These are phyloP conservation scores for Lithobates sylvaticus DNA, from an alignment of 2,797 vertebrate species.

Conservation along the genomic window DNA sequence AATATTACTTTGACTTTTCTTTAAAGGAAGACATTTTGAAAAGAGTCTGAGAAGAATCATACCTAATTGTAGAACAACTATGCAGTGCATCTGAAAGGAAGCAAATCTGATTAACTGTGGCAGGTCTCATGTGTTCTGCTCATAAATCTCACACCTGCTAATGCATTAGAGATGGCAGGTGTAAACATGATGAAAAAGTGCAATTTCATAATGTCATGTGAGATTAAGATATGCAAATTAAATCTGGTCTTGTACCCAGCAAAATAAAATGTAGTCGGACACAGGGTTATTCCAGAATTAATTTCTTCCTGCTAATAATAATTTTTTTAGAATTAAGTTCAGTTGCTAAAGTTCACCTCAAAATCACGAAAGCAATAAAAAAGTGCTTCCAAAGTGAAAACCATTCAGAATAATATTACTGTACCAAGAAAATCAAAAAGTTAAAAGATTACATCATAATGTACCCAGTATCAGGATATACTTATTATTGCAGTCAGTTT, in stretches of 20 bases:
- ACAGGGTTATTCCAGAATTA: constrained; percentile 34
- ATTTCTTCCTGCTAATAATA: neutral
- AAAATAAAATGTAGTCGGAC: constrained; percentile 42
- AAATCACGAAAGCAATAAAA: constrained; percentile 43
- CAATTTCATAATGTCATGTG: constrained; percentile 65
- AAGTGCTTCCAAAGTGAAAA: constrained; percentile 17
- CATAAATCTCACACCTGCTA: constrained; percentile 74
- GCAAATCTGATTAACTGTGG: constrained; percentile 74
- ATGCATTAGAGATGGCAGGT: constrained; percentile 70
- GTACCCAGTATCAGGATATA: too few relatives aligned
- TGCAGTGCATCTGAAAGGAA: constrained; percentile 70
- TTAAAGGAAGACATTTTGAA: constrained; percentile 60
- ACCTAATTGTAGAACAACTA: constrained; percentile 71
- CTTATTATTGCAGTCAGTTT: too few relatives aligned
- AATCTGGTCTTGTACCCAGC: constrained; percentile 44
- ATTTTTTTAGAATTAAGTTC: constrained; percentile 2
- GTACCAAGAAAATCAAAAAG: constrained; percentile 6
- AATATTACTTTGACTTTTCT: constrained; percentile 56
- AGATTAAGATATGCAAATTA: constrained; percentile 65
- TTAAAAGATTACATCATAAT: neutral
- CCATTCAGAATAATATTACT: constrained; percentile 23
- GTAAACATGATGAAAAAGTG: constrained; percentile 69
- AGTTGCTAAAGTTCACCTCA: constrained; percentile 42
- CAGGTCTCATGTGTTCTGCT: constrained; percentile 72
- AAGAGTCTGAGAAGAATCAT: constrained; percentile 62